A percentile compares a stretch with the other conserved stretches of the same genome.
Evolutionary conservation across 2,113 vertebrate genomes (phyloP).

Genomic region (Anolis sagrei): DNA sequence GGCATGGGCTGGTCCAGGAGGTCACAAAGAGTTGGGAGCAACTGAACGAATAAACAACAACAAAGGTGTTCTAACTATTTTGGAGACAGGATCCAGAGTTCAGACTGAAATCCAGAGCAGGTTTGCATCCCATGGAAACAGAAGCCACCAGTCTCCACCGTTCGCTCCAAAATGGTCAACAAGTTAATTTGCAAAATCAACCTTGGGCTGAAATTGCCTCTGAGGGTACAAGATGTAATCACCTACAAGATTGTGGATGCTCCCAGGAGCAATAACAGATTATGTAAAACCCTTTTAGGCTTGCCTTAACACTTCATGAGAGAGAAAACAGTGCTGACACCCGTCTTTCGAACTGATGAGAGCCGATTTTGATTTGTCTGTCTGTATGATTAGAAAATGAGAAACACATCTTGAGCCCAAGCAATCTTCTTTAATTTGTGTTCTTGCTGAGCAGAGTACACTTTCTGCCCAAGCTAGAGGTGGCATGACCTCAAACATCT

Average conservation of each 20-base stretch:
- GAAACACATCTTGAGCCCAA: neutral
- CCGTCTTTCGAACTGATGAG: neutral
- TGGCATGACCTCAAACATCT: neutral
- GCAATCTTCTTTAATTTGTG: conserved; percentile 13
- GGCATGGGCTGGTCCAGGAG: too few relatives aligned
- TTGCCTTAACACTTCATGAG: neutral
- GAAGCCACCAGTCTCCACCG: too few relatives aligned
- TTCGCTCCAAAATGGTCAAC: too few relatives aligned
- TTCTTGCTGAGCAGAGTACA: neutral
- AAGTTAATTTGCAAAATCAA: too few relatives aligned
- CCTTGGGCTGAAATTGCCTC: neutral
- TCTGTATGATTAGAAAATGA: conserved; percentile 12
- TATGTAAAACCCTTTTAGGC: neutral
- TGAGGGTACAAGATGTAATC: neutral
- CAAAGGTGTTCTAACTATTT: too few relatives aligned
- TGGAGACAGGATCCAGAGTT: neutral
- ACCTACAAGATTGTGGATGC: neutral
- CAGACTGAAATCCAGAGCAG: neutral
- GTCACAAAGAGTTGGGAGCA: too few relatives aligned
- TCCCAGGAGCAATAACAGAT: neutral
- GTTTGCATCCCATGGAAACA: too few relatives aligned
- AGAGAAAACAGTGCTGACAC: neutral
- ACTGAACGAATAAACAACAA: too few relatives aligned
- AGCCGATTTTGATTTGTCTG: neutral
- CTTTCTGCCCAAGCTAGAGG: neutral